Base-by-base conservation (phyloP, 35 echinoderm and acorn worm species). In the Nesometra sesokonis region DNA sequence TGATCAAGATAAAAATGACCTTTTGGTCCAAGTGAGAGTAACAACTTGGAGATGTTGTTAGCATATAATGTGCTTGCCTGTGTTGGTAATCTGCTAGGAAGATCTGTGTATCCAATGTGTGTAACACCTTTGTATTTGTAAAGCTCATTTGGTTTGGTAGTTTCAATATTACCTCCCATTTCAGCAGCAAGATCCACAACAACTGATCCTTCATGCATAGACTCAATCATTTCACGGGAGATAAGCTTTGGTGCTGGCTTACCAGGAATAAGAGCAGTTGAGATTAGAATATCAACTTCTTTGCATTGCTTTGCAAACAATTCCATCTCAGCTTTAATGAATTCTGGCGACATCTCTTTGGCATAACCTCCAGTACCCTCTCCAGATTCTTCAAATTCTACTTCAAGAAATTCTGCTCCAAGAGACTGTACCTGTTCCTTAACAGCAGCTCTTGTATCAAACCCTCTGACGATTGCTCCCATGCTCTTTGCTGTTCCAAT, bases 281-380 rank as follows among this genome's bases (percentile, higher is more conserved):
- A 92, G 77, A 98, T 86, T 21, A 98, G 36, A 57, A 98, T 90
- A 76, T 98, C 95, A 8, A 98, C 90, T n/a, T 98, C 95, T 84
- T 94, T 94, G 77, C 95, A 98, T 32, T 98, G 95, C 37, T 92
- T 98, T 23, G 93, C 87, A 79, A 94, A 98, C 35, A 98, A 87
- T 21, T 91, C 95, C 92, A 94, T 98, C 90, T 98, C 92, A 34
- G 92, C 92, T 84, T 93, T 91, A 37, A 94, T 93, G 85, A 98
- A 98, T 77, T 98, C 92, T 82, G 92, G 92, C 23, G 95, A 98
- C 95, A 98, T 98, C 81, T 98, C 95, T 81, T 98, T 98, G 8
- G 95, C 95, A 88, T 98, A 98, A 21, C 95, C 95, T n/a, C 95
- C 95, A 57, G 87, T 40, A 34, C 95, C 95, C 79, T 98, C 95